Evolutionary conservation across 2,797 vertebrate genomes (phyloP), one percentile per base, ranked within the genome.

Genomic region (Sardinella longiceps): DNA sequence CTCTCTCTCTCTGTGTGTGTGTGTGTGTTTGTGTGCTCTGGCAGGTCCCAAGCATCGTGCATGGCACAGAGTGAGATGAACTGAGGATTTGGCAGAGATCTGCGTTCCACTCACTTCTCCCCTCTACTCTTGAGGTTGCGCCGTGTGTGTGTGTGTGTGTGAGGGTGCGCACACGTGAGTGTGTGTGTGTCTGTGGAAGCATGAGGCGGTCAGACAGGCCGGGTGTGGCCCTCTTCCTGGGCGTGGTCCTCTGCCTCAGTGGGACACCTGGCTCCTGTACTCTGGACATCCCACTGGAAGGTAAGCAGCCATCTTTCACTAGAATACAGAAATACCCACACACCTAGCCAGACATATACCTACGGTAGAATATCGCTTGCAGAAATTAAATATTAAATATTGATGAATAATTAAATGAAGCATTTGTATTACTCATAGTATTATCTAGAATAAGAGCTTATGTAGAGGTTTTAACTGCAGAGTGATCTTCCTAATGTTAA

Each of bases 271-370:
- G 23, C 33, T 86, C 89, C 4, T 45, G 88, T 84, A 91, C 94
- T 85, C 70, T 94, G 0, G 92, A 96, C 82, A 96, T 96, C 89
- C 95, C 95, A 1, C 89, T 95, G 86, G 94, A 96, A 77, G 94
- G 95, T 96, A 89, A 92, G 95, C 91, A 23, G 25, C n/a, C 33
- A 37, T 66, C 56, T 30, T 53, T 39, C 18, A 77, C 37, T 12
- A 70, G 12, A 25, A 0, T 15, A 33, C n/a, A n/a, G n/a, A n/a
- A n/a, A 30, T 33, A 18, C 37, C 37, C 15, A 43, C 70, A 77
- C 46, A 43, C 18, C 5, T 43, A 39, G 20, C 15, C 70, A 23
- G n/a, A n/a, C n/a, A n/a, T n/a, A n/a, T n/a, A n/a, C n/a, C n/a
- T n/a, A n/a, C n/a, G n/a, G n/a, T n/a, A n/a, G n/a, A n/a, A n/a